These are phyloP conservation scores for Drosophila triauraria DNA, from an alignment of 1,140 invertebrate species.

Conservation along the genomic window DNA sequence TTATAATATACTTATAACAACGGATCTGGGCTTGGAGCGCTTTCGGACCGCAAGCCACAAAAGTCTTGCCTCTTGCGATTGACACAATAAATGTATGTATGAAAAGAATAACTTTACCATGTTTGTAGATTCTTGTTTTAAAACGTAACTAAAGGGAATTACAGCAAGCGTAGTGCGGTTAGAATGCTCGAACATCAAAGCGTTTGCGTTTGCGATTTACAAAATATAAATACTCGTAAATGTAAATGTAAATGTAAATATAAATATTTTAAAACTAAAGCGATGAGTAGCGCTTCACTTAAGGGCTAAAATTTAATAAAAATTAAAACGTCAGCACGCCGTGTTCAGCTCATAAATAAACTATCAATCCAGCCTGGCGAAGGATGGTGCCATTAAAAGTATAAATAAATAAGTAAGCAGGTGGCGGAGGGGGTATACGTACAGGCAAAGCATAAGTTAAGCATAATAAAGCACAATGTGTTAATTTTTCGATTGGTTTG, in stretches of 20 bases:
- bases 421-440: constrained; percentile 33
- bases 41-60: constrained; percentile 22
- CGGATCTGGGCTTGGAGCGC: constrained; percentile 41
- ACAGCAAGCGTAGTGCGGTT: constrained; percentile 53
- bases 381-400: constrained; percentile 47
- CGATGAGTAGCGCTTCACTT: constrained; percentile 34
- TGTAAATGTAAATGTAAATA: not conserved
- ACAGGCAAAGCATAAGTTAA: constrained; percentile 52
- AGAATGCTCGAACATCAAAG: constrained; percentile 33
- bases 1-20: constrained; percentile 56
- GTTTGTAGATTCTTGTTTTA: constrained; percentile 40
- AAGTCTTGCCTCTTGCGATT: constrained; percentile 70
- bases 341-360: constrained; percentile 45
- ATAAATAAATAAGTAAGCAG: constrained; percentile 50
- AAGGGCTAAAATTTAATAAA: constrained; percentile 41
- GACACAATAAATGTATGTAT: constrained; percentile 58
- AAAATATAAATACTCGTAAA: constrained; percentile 3
- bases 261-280: not conserved
- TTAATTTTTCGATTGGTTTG: constrained; percentile 32
- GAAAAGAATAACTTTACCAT: constrained; percentile 52
- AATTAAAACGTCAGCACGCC: constrained; percentile 44
- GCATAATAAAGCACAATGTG: constrained; percentile 45
- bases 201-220: constrained; percentile 51
- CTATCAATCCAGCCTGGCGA: constrained; percentile 30
- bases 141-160: constrained; percentile 30